Percentiles rank a stretch among this genome's conserved stretches.
These are phyloP conservation scores for Rhea pennata DNA, from an alignment of 2,113 vertebrate genomes.

Conservation along the genomic window DNA sequence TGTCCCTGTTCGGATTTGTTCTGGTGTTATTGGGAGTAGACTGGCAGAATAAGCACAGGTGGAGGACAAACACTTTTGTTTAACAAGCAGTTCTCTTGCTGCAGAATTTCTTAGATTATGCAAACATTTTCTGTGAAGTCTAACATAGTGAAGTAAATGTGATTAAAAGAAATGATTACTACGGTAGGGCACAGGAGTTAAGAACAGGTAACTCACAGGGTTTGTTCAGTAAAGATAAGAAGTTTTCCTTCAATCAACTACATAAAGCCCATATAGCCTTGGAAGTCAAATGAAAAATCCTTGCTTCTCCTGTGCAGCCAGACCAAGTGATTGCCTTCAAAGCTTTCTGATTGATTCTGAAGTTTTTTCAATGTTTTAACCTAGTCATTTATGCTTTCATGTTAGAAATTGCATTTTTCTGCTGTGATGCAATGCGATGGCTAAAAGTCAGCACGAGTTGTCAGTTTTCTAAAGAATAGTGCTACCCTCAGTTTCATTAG, in stretches of 20 bases:
- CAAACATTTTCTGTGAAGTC: conserved; percentile 32
- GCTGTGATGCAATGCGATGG: background rate
- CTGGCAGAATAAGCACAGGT: background rate
- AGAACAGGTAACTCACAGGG: conserved; percentile 34
- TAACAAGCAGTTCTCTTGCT: background rate
- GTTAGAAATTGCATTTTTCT: background rate
- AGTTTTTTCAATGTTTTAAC: background rate
- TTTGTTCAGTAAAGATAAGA: conserved; percentile 40
- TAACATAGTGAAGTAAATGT: conserved; percentile 16
- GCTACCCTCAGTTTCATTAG: background rate
- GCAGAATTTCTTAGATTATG: conserved; percentile 8
- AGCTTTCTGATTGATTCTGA: conserved; percentile 24
- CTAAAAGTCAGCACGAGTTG: background rate
- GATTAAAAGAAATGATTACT: background rate
- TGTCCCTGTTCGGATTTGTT: background rate
- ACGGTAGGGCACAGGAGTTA: background rate
- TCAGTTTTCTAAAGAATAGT: background rate
- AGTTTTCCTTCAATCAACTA: conserved; percentile 21
- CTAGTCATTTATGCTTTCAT: background rate
- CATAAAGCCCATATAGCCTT: background rate
- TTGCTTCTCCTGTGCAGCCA: background rate
- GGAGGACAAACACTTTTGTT: conserved; percentile 43
- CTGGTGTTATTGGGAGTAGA: background rate
- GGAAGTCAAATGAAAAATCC: conserved; percentile 23
- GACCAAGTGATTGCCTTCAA: conserved; percentile 18